A percentile compares a stretch with the other conserved stretches of the same genome.
Conservation (phyloP, 2,113 vertebrate genomes). For the Elaphurus davidianus region DNA sequence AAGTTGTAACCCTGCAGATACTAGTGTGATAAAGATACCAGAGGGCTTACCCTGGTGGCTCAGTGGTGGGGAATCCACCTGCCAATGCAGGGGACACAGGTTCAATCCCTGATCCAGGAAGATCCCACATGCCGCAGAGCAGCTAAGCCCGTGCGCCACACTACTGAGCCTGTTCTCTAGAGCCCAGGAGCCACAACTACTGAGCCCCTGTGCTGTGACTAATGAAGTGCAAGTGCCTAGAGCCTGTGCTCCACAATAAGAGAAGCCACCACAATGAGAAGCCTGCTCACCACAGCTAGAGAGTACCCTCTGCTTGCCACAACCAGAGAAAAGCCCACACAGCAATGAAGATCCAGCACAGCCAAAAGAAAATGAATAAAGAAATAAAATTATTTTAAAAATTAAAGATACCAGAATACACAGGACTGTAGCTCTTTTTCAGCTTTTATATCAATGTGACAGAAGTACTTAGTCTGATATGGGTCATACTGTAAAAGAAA, state of each 20-base stretch:
- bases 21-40: not conserved
- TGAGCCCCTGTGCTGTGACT: not conserved
- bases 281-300: not conserved
- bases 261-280: not conserved
- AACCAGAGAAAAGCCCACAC: not conserved
- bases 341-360: not conserved
- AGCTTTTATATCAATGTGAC: slow-evolving; percentile 17
- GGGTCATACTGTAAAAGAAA: not conserved
- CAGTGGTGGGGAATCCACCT: not conserved
- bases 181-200: not conserved
- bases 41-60: not conserved
- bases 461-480: not conserved
- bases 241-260: not conserved
- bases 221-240: not conserved
- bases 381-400: not conserved
- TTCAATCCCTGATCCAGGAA: not conserved
- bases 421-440: not conserved
- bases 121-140: not conserved
- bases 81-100: not conserved
- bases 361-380: not conserved
- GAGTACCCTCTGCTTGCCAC: not conserved
- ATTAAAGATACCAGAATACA: not conserved
- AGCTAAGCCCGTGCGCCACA: not conserved
- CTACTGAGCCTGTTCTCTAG: not conserved
- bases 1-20: not conserved